phyloP scores from a whole-genome alignment of 2,888 invertebrate genomes.

The Parnassius apollo region DNA sequence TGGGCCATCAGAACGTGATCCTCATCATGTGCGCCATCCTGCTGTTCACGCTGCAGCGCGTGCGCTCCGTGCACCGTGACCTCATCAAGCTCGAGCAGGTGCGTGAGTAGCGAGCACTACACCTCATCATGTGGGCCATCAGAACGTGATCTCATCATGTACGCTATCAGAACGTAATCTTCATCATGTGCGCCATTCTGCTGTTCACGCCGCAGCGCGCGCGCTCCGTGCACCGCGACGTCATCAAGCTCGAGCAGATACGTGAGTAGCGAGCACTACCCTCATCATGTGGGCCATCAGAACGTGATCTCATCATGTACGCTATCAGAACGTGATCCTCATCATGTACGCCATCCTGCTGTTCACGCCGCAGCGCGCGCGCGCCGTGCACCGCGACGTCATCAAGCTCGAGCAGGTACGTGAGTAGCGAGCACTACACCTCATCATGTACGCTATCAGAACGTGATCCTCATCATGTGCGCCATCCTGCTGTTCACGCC shows the following conservation, averaged over 20 bases:
- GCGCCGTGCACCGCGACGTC: no score
- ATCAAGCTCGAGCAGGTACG: slow-evolving; percentile 51
- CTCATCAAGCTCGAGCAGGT: slow-evolving; percentile 93
- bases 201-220: no score
- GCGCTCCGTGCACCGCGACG: slow-evolving; percentile 83
- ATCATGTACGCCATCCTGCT: slow-evolving; percentile 52
- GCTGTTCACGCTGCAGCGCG: slow-evolving; percentile 92
- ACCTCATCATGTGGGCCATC: no score
- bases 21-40: slow-evolving; percentile 95
- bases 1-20: slow-evolving; percentile 85
- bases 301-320: no score
- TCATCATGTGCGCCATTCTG: no score
- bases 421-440: slow-evolving; percentile 33
- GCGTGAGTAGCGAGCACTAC: slow-evolving; percentile 42
- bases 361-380: slow-evolving; percentile 79
- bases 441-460: no score
- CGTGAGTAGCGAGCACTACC: slow-evolving; percentile 53
- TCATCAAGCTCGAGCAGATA: slow-evolving; percentile 92
- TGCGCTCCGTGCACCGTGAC: slow-evolving; percentile 90
- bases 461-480: background rate
- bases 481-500: no score
- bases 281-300: slow-evolving; percentile 85
- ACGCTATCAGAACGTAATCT: no score
- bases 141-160: no score
- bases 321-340: no score